phyloP scores from a whole-genome alignment of 35 echinoderm and acorn worm species.

The Amphiura filiformis region DNA sequence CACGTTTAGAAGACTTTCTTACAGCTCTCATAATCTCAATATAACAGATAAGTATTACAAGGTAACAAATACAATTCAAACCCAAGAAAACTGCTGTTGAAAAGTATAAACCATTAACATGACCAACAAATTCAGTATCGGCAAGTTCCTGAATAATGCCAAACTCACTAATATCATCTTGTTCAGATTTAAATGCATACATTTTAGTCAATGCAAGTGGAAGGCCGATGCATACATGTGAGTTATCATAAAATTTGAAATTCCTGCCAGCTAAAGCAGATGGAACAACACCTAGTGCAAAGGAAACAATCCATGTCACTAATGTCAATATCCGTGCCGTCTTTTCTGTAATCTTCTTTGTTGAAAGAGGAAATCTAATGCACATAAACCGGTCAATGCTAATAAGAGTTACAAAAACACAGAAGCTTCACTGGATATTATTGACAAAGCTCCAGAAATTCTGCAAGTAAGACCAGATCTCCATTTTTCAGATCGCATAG shows the following conservation, averaged over 20 bases:
- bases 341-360: not conserved
- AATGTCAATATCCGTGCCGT: not conserved
- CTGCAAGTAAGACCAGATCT: not conserved
- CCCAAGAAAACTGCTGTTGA: not conserved
- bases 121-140: not conserved
- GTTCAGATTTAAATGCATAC: not conserved
- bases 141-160: not conserved
- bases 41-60: not conserved
- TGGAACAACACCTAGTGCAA: not conserved
- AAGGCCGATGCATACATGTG: not conserved
- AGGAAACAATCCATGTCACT: not conserved
- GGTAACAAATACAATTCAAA: not conserved
- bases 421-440: not conserved
- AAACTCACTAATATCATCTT: not conserved
- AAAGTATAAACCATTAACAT: not conserved
- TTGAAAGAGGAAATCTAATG: not conserved
- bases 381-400: not conserved
- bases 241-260: not conserved
- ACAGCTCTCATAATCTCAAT: not conserved
- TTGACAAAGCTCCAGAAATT: not conserved
- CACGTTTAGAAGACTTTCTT: not conserved
- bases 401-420: not conserved
- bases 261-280: not conserved
- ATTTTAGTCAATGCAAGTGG: not conserved
- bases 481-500: not conserved